Evolutionary conservation across 2,888 invertebrate genomes (phyloP).

Genomic region (Ornithoptera alexandrae): DNA sequence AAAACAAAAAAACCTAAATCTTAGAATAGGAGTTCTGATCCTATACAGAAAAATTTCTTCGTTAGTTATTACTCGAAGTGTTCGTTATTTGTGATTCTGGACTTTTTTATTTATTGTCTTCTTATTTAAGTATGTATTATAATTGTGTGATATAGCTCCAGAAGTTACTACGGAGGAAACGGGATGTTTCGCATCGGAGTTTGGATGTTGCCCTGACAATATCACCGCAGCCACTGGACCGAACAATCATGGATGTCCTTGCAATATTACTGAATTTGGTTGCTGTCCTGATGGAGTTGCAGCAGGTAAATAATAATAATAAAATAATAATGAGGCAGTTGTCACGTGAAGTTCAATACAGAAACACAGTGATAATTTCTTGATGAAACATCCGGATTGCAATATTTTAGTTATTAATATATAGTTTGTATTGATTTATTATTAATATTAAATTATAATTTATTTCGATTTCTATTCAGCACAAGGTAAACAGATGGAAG

Average conservation of each 20-base stretch:
- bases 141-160: background rate
- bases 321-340: no score
- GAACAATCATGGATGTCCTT: slow-evolving; percentile 83
- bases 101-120: no score
- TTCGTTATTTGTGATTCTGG: no score
- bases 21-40: no score
- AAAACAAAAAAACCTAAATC: slow-evolving; percentile 22
- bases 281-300: slow-evolving; percentile 87
- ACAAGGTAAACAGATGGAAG: slow-evolving; percentile 84
- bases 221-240: slow-evolving; percentile 81
- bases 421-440: no score
- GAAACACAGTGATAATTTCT: no score
- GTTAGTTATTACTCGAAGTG: no score
- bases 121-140: no score
- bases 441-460: background rate
- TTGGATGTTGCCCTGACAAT: slow-evolving; percentile 89
- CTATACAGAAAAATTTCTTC: no score
- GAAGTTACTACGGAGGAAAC: slow-evolving; percentile 31
- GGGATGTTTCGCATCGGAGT: slow-evolving; percentile 75
- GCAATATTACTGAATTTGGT: slow-evolving; percentile 81
- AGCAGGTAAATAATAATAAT: slow-evolving; percentile 68
- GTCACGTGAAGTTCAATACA: no score
- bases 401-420: no score
- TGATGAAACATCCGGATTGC: no score
- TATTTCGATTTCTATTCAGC: slow-evolving; percentile 60